phyloP scores from a whole-genome alignment of 2,888 invertebrate genomes.

The Silvanus unidentatus region DNA sequence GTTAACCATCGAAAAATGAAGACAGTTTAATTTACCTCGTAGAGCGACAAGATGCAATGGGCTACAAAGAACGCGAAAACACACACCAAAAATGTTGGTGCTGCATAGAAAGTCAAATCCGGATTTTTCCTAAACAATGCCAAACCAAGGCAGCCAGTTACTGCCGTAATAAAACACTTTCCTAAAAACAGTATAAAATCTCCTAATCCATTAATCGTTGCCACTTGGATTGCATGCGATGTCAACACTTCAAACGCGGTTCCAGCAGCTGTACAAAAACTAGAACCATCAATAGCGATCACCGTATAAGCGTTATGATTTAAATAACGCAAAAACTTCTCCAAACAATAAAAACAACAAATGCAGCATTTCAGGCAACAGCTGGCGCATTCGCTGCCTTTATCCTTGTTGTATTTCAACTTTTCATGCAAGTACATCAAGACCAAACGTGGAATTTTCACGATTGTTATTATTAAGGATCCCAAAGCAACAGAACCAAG shows the following conservation, averaged over 20 bases:
- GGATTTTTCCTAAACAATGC: conserved; percentile 67
- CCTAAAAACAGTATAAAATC: conserved; percentile 90
- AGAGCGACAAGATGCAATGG: conserved; percentile 86
- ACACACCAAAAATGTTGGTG: conserved; percentile 78
- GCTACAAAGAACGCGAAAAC: conserved; percentile 88
- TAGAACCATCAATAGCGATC: conserved; percentile 84
- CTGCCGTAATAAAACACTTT: conserved; percentile 74
- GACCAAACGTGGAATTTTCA: conserved; percentile 85
- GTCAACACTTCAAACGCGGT: conserved; percentile 82
- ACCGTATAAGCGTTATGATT: conserved; percentile 95
- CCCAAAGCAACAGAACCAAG: conserved; percentile 94
- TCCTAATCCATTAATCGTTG: conserved; percentile 87
- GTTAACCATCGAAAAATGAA: conserved; percentile 2
- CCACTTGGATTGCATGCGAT: conserved; percentile 79
- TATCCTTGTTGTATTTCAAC: conserved; percentile 63
- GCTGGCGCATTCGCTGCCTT: conserved; percentile 67
- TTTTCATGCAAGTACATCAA: conserved; percentile 85
- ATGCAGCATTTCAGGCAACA: conserved; percentile 76
- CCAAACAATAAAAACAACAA: conserved; percentile 86
- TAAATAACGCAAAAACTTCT: conserved; percentile 84
- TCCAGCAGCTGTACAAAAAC: conserved; percentile 85
- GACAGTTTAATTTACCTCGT: conserved; percentile 63
- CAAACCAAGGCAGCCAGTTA: conserved; percentile 74
- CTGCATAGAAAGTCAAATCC: conserved; percentile 75
- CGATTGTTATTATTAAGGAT: conserved; percentile 85